phyloP scores from a whole-genome alignment of 30 jellyfish, hydroid and myxozoan species.

The Catostylus mosaicus region DNA sequence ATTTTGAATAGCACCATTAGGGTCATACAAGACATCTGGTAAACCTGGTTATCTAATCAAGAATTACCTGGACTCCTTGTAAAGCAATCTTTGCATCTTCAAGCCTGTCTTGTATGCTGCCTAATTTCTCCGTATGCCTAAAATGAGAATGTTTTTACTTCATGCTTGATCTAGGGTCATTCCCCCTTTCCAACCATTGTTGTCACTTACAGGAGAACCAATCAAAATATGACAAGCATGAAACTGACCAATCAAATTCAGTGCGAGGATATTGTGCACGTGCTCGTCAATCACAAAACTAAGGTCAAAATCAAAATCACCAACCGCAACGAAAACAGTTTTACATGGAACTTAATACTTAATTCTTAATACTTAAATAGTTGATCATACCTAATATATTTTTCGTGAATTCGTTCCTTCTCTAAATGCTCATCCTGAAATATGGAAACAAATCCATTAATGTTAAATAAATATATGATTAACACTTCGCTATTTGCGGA shows the following conservation, averaged over 20 bases:
- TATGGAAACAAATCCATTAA: not conserved
- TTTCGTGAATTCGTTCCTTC: slow-evolving; percentile 66
- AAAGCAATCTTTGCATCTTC: slow-evolving; percentile 83
- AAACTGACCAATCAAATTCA: no score
- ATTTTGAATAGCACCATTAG: no score
- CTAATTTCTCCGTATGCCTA: slow-evolving; percentile 72
- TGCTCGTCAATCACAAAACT: no score
- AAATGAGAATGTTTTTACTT: not conserved
- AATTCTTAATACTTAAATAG: no score
- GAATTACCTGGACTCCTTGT: slow-evolving; percentile 58
- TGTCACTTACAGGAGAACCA: not conserved
- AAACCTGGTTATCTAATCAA: no score
- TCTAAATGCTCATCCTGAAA: slow-evolving; percentile 75
- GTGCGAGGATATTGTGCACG: no score
- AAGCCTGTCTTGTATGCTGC: slow-evolving; percentile 56
- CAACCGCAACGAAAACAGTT: no score
- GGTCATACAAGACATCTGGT: no score
- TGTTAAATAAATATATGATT: not conserved
- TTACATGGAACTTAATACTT: no score
- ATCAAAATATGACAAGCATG: not conserved
- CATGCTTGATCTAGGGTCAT: not conserved
- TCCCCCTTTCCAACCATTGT: no score
- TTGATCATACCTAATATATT: slow-evolving; percentile 59
- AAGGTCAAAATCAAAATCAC: no score
- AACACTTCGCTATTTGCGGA: no score